Evolutionary conservation across 1,140 invertebrate genomes (phyloP).

Genomic region (Xylocopa sonorina): DNA sequence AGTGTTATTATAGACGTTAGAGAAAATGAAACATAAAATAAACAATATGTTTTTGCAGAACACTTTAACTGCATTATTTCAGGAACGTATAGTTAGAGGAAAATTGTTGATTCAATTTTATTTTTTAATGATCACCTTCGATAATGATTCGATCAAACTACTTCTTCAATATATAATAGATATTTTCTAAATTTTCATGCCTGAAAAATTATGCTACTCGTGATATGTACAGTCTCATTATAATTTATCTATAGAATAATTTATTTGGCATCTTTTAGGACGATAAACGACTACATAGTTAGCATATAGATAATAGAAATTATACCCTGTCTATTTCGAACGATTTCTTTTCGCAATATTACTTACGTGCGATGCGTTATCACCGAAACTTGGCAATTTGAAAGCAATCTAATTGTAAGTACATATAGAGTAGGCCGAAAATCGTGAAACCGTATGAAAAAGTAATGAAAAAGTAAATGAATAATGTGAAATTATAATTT

Average conservation of each 20-base stretch:
- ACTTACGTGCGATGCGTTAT: no score
- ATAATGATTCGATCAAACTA: background rate
- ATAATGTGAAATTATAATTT: no score
- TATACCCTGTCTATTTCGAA: conserved; percentile 39
- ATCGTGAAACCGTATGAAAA: no score
- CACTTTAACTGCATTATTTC: no score
- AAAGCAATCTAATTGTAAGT: background rate
- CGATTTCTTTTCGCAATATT: background rate
- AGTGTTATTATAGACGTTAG: background rate
- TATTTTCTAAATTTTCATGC: conserved; percentile 2
- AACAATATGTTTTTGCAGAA: background rate
- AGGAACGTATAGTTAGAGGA: no score
- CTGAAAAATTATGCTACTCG: conserved; percentile 39
- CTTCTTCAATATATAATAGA: background rate
- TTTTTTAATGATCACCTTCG: background rate
- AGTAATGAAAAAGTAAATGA: no score
- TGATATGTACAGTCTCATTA: conserved; percentile 45
- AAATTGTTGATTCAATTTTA: background rate
- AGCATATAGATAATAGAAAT: conserved; percentile 35
- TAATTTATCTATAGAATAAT: conserved; percentile 48
- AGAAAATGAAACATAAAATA: background rate
- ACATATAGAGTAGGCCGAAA: no score
- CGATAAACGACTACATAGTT: conserved; percentile 11
- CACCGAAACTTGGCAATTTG: background rate
- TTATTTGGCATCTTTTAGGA: conserved; percentile 34